Evolutionary conservation across 2,797 vertebrate genomes (phyloP).

Genomic region (Scolopax rusticola): DNA sequence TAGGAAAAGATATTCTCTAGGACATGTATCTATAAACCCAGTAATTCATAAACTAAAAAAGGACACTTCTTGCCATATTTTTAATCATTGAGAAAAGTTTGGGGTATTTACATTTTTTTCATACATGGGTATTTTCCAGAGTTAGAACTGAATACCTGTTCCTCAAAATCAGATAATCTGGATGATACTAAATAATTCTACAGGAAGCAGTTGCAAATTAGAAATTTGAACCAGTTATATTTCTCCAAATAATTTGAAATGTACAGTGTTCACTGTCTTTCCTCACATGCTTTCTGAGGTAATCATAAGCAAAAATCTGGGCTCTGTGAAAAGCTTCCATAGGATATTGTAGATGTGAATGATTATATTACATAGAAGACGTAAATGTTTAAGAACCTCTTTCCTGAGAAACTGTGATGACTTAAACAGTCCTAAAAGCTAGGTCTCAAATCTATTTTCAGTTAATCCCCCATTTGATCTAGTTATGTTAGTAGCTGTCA

Average conservation of each 20-base stretch:
- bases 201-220: not conserved
- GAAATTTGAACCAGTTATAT: not conserved
- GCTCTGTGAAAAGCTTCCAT: not conserved
- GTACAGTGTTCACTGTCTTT: not conserved
- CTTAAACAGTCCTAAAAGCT: not conserved
- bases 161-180: not conserved
- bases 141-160: not conserved
- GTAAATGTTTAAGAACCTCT: not conserved
- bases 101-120: not conserved
- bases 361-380: not conserved
- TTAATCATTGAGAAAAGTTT: not conserved
- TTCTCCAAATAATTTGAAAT: not conserved
- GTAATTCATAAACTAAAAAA: not conserved
- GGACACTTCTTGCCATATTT: not conserved
- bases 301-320: not conserved
- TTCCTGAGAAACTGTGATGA: not conserved
- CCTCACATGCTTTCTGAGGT: not conserved
- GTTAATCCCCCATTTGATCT: not conserved
- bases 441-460: not conserved
- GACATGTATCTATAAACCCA: not conserved
- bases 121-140: not conserved
- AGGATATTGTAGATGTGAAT: not conserved
- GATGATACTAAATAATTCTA: not conserved
- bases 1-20: not conserved
- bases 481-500: not conserved